Conservation (phyloP, 2,113 vertebrate genomes). For the Pteronura brasiliensis region DNA sequence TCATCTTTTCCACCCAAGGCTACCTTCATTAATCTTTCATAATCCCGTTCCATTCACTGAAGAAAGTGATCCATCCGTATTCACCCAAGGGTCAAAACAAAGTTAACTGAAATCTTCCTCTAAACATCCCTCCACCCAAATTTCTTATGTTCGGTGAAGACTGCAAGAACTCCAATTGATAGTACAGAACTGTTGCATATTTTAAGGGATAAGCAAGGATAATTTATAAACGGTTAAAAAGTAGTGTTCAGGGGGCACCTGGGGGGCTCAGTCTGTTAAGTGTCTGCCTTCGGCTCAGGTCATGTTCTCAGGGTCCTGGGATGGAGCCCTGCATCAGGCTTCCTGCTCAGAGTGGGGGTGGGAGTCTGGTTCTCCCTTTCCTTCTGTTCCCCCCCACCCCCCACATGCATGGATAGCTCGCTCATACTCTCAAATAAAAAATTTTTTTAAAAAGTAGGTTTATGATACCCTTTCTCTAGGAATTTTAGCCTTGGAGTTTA, state of each 20-base stretch:
- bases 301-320: not conserved
- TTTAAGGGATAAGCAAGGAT: not conserved
- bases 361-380: not conserved
- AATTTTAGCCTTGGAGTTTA: not conserved
- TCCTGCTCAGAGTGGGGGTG: not conserved
- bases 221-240: not conserved
- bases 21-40: constrained; percentile 53
- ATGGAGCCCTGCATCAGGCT: not conserved
- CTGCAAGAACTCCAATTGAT: not conserved
- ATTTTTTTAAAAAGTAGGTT: not conserved
- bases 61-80: constrained; percentile 29
- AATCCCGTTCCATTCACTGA: constrained; percentile 44
- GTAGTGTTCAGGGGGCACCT: not conserved
- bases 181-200: not conserved
- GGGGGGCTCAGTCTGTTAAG: not conserved
- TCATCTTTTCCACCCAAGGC: constrained; percentile 17
- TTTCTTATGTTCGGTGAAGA: not conserved
- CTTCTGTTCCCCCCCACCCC: too few relatives aligned
- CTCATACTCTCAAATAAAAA: not conserved
- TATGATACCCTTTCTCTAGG: not conserved
- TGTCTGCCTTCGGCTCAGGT: not conserved
- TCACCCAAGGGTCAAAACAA: constrained; percentile 17
- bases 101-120: constrained; percentile 34
- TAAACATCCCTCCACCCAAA: not conserved
- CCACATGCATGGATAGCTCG: too few relatives aligned